Base-by-base conservation (phyloP, 2,797 vertebrate genomes). In the Acanthurus leucopareius region DNA sequence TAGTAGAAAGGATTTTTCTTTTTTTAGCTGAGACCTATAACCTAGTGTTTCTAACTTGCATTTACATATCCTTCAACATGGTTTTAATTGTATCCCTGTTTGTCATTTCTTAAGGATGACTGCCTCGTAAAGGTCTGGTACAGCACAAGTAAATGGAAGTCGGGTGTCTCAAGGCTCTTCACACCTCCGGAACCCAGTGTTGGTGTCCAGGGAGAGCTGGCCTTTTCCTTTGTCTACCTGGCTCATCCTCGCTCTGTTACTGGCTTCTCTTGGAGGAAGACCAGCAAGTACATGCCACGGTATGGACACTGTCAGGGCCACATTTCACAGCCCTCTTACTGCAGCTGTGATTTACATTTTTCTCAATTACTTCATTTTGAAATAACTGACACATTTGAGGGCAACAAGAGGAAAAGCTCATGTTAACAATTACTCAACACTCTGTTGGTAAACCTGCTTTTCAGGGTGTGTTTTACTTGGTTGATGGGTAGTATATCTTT, bases 51-150 rank as follows among this genome's bases (percentile, higher is more conserved):
- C 19, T 15, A 58, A 35, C 22, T 32, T 47, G 4, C 32, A 19
- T 7, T 7, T 3, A 14, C 32, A 45, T 10, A 32, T 35, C 9
- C 2, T 20, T n/a, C 2, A 65, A 8, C 13, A 38, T 25, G 8
- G 10, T 14, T 17, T 74, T 49, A 51, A 1, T 42, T 32, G 20
- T 9, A 48, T 75, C 22, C 57, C 38, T 69, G 1, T 68, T 72
- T 64, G n/a, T 64, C 11, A 63, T 42, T 69, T 16, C 7, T 64
- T 28, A 86, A 99, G 98, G 97, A 99, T 76, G 98, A 99, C 86
- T 99, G 98, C 88, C 94, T 99, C 58, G 95, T 99, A 69, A 99
- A 99, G 83, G 96, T 99, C 7, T 99, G 98, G 98, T 99, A 99
- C 93, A 97, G 95, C 88, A 95, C 96, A 66, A 96, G 95, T 89